Percentiles rank a stretch among this genome's conserved stretches.
These are phyloP conservation scores for Schizaphis graminum DNA, from an alignment of 2,888 invertebrate genomes.

Conservation along the genomic window DNA sequence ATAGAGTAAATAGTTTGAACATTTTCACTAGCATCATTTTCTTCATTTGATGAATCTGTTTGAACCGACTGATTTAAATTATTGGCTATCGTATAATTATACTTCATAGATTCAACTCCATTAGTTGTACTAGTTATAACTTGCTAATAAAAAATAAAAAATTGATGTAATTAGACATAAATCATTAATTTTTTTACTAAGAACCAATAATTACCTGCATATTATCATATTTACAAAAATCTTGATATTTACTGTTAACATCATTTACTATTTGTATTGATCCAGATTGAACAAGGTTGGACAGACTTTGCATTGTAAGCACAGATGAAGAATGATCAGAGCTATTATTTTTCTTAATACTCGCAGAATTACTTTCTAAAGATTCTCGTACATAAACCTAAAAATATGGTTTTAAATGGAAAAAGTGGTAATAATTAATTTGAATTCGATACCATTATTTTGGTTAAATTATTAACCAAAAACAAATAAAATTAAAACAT, in stretches of 20 bases:
- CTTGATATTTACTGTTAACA: constrained; percentile 48
- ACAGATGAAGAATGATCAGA: constrained; percentile 37
- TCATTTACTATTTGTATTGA: constrained; percentile 72
- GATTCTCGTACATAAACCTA: constrained; percentile 59
- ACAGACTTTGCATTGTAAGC: constrained; percentile 68
- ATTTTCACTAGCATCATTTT: constrained; percentile 61
- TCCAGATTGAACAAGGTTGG: constrained; percentile 70
- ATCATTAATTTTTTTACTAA: neutral
- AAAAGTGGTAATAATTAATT: neutral
- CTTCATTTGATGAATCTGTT: constrained; percentile 60
- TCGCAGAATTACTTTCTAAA: constrained; percentile 2
- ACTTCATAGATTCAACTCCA: constrained; percentile 57
- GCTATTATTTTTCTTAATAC: constrained; percentile 7
- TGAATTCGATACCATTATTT: neutral
- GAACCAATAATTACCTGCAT: constrained; percentile 70
- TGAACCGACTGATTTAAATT: constrained; percentile 34
- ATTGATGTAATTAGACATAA: neutral
- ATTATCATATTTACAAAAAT: constrained; percentile 71
- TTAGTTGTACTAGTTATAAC: constrained; percentile 57
- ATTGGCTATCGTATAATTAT: constrained; percentile 50
- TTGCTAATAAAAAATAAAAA: neutral
- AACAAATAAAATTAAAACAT: neutral
- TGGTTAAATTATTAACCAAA: neutral
- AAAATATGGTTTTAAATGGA: neutral
- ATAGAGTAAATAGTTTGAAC: constrained; percentile 63